These are phyloP conservation scores for Laspeyria flexula DNA, from an alignment of 2,888 invertebrate genomes.

Conservation along the genomic window DNA sequence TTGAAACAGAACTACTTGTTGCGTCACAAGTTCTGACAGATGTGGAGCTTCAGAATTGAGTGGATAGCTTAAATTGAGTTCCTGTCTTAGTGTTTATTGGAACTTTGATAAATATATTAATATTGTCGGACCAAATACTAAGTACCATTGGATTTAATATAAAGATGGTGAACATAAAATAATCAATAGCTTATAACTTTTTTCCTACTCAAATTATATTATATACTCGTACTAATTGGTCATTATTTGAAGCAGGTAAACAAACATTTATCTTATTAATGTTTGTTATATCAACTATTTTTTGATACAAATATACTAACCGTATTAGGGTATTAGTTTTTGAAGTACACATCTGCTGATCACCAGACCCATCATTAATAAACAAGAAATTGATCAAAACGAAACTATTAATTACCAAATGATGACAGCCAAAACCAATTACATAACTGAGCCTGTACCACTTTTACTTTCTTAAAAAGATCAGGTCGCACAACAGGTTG, in stretches of 20 bases:
- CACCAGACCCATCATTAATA: neutral
- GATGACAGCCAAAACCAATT: constrained; percentile 15
- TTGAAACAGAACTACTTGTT: constrained; percentile 25
- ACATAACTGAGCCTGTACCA: constrained; percentile 23
- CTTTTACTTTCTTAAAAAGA: constrained; percentile 39
- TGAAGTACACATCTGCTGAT: too few relatives aligned
- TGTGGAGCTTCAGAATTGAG: constrained; percentile 13
- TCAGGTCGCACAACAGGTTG: constrained; percentile 29
- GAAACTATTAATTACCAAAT: constrained; percentile 16
- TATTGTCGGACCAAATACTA: neutral
- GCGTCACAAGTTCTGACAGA: constrained; percentile 34
- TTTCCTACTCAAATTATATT: too few relatives aligned
- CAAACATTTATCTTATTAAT: too few relatives aligned
- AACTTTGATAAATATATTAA: neutral
- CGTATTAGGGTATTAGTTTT: too few relatives aligned
- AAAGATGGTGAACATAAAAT: too few relatives aligned
- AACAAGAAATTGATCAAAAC: neutral
- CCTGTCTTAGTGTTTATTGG: neutral
- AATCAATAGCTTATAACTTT: too few relatives aligned
- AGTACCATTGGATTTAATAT: too few relatives aligned
- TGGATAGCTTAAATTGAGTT: neutral
- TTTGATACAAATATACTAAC: too few relatives aligned
- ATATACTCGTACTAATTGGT: too few relatives aligned
- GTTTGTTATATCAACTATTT: too few relatives aligned
- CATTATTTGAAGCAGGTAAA: too few relatives aligned